Evolutionary conservation across 2,113 vertebrate species (phyloP), one percentile per base, ranked within the genome.

Genomic region (Platysternon megacephalum): DNA sequence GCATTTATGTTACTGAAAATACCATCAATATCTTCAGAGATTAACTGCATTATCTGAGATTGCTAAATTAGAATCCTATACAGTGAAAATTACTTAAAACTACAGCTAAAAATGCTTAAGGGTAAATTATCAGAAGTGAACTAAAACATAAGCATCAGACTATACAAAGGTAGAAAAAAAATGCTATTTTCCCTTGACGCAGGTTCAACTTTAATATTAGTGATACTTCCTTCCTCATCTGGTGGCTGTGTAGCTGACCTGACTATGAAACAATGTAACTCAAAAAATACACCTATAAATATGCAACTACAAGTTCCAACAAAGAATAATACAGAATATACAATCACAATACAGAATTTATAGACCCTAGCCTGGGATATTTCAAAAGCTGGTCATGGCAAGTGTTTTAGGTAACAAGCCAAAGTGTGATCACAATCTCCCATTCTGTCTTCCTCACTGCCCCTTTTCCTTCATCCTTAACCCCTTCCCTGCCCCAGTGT

Each of bases 51-150:
- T 86, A 61, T 82, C 72, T 84, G 24, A 93, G 82, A 1, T 1
- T 93, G 76, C 72, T 95, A 96, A 91, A 96, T 95, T 93, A 95
- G 84, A 95, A 94, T 89, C 44, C 79, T 93, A 92, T 88, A 32
- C 48, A 89, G 76, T 76, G 85, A 93, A 97, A 95, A 74, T 84
- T 68, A 85, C 81, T 96, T 94, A 80, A 96, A 94, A 93, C 32
- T 51, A 24, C 96, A 87, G 74, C 89, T 88, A 92, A 87, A 79
- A 92, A 81, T 53, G 90, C 94, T 89, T 81, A 78, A 92, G 89
- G 92, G 87, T 81, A 94, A 95, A n/a, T 85, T 82, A 92, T 56
- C 49, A 84, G 87, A 91, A 91, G 94, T 88, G 2, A 94, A 91
- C 16, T 85, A 61, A 89, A 95, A 94, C 35, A 94, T 10, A 95